A percentile compares a stretch with the other conserved stretches of the same genome.
These are phyloP conservation scores for Brachyistius frenatus DNA, from an alignment of 2,113 vertebrate species.

Conservation along the genomic window DNA sequence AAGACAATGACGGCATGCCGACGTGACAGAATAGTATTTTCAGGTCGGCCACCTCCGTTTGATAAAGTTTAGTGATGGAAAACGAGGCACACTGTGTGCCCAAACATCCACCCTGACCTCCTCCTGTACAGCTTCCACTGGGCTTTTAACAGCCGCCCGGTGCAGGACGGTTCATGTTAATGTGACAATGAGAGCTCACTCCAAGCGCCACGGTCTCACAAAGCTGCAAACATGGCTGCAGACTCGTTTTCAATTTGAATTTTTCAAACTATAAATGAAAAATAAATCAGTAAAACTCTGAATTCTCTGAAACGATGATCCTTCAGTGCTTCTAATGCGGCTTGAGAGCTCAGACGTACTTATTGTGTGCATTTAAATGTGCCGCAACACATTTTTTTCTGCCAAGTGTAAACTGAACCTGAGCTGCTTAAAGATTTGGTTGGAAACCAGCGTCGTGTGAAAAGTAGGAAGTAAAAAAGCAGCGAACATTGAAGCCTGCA, in stretches of 20 bases:
- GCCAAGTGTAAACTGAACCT: background rate
- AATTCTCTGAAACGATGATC: no score
- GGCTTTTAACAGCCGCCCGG: no score
- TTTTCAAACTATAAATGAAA: no score
- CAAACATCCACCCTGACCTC: no score
- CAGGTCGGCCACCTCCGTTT: background rate
- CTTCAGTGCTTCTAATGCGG: no score
- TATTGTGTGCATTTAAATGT: background rate
- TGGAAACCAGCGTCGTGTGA: background rate
- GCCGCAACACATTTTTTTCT: background rate
- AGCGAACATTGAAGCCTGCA: conserved; percentile 3
- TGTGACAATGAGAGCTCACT: conserved; percentile 5
- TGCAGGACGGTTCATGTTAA: background rate
- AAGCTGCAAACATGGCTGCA: background rate
- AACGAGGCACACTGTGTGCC: background rate
- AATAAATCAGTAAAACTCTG: no score
- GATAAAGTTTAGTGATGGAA: background rate
- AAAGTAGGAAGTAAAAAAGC: conserved; percentile 12
- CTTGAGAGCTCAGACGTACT: background rate
- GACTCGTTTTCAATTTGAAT: no score
- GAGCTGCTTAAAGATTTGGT: conserved; percentile 3
- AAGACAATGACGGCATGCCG: background rate
- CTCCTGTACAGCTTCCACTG: no score
- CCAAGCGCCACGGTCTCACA: background rate
- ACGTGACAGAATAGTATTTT: background rate